phyloP scores from a whole-genome alignment of 2,113 vertebrate genomes.

The Pipa parva region DNA sequence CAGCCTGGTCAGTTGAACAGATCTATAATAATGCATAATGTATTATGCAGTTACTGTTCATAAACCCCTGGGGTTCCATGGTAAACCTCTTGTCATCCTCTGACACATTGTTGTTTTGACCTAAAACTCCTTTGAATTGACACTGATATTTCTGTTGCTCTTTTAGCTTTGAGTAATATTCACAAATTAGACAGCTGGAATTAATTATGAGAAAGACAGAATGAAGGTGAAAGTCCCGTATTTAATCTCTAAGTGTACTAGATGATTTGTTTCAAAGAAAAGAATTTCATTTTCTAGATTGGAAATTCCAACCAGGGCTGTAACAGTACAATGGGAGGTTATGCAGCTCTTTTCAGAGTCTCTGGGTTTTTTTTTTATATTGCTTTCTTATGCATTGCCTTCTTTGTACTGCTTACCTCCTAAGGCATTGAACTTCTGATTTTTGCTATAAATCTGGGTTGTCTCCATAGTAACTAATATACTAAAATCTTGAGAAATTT shows the following conservation, averaged over 20 bases:
- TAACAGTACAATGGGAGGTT: neutral
- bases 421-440: slow-evolving; percentile 26
- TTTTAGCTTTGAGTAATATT: slow-evolving; percentile 1
- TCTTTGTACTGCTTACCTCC: neutral
- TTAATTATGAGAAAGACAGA: slow-evolving; percentile 18
- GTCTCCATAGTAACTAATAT: slow-evolving; percentile 26
- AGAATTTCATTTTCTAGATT: neutral
- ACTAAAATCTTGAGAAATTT: neutral
- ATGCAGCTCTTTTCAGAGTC: neutral
- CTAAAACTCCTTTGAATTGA: neutral
- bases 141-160: slow-evolving; percentile 27
- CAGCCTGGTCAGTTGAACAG: too few relatives aligned
- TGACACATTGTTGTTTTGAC: slow-evolving; percentile 13
- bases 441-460: slow-evolving; percentile 6
- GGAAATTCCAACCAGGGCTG: neutral
- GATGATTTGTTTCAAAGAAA: slow-evolving; percentile 6
- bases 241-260: slow-evolving; percentile 1
- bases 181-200: slow-evolving; percentile 24
- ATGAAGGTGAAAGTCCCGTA: slow-evolving; percentile 7
- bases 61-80: neutral
- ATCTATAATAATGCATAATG: too few relatives aligned
- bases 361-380: neutral
- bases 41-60: too few relatives aligned
- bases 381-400: neutral
- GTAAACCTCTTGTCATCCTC: neutral